Percentiles rank a stretch among this genome's conserved stretches.
phyloP scores from a whole-genome alignment of 2,797 vertebrate genomes.

The Coccyzus lansbergi region DNA sequence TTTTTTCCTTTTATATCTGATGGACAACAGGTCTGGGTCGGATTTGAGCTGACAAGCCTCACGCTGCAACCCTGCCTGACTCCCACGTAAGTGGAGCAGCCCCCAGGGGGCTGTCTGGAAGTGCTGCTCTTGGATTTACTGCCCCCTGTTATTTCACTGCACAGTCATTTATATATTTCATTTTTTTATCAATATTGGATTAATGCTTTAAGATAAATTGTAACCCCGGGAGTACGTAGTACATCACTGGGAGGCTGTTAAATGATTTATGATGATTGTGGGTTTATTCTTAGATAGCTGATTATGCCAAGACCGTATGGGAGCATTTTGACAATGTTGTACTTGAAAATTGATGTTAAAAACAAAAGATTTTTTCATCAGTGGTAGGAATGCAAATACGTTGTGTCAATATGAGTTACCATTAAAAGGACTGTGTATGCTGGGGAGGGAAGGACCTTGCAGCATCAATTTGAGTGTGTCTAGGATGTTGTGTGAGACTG shows the following conservation, averaged over 20 bases:
- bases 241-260: background rate
- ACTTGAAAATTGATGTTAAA: background rate
- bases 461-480: too few species aligned
- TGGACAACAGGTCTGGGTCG: background rate
- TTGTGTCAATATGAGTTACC: background rate
- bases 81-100: background rate
- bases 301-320: background rate
- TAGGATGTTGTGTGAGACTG: accelerated
- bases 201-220: background rate
- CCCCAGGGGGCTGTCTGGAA: background rate
- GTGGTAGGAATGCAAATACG: background rate
- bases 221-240: background rate
- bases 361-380: background rate
- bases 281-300: background rate
- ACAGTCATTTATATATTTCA: background rate
- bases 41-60: background rate
- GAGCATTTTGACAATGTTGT: background rate
- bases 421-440: background rate
- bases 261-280: background rate
- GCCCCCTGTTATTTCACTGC: background rate
- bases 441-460: background rate
- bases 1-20: background rate
- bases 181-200: background rate
- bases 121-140: background rate
- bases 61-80: background rate